These are phyloP conservation scores for Tauraco hartlaubi DNA, from an alignment of 2,797 vertebrate genomes.

Conservation along the genomic window DNA sequence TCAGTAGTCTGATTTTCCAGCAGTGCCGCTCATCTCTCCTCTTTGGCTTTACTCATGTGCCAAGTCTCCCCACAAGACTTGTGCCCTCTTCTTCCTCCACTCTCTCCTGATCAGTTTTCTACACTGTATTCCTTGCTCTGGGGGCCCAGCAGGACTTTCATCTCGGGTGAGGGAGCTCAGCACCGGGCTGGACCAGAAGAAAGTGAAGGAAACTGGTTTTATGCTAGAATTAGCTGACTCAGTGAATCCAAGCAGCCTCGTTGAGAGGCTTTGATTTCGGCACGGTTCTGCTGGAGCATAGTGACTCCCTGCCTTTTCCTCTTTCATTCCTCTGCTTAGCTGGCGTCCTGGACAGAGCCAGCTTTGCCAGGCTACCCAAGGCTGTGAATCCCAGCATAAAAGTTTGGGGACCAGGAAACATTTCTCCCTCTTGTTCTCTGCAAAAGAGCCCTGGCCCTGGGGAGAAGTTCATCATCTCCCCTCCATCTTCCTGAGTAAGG, in stretches of 20 bases:
- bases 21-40: not conserved
- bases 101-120: not conserved
- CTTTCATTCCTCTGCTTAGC: not conserved
- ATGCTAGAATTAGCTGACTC: constrained; percentile 1
- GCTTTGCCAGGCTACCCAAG: not conserved
- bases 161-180: not conserved
- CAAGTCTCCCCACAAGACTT: not conserved
- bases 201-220: not conserved
- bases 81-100: not conserved
- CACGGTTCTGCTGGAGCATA: not conserved
- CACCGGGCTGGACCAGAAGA: not conserved
- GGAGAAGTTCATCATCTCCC: not conserved
- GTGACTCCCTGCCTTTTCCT: not conserved
- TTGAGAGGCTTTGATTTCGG: not conserved
- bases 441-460: not conserved
- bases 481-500: not conserved
- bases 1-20: not conserved
- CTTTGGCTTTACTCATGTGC: not conserved
- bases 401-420: not conserved
- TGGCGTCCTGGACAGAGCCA: not conserved
- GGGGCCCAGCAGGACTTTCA: not conserved
- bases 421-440: not conserved
- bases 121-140: not conserved
- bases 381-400: not conserved
- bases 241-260: not conserved